These are phyloP conservation scores for Nephrotoma flavescens DNA, from an alignment of 2,888 invertebrate species.

Conservation along the genomic window DNA sequence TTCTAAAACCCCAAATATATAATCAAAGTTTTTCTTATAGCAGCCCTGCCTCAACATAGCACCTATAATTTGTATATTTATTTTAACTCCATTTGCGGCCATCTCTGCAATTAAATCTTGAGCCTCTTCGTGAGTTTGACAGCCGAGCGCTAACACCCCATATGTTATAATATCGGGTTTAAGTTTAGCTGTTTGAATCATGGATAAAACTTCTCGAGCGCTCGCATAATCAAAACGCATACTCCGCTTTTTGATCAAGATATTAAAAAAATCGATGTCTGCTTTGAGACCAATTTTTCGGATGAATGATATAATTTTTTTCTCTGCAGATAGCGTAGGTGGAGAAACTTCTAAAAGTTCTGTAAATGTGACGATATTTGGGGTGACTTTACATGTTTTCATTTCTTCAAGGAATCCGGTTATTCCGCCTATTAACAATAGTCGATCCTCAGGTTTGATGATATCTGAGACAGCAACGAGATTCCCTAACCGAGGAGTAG, in stretches of 20 bases:
- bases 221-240: constrained; percentile 49
- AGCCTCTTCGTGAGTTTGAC: constrained; percentile 47
- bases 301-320: constrained; percentile 47
- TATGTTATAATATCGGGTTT: constrained; percentile 68
- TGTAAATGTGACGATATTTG: constrained; percentile 67
- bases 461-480: constrained; percentile 44
- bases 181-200: constrained; percentile 40
- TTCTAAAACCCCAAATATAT: constrained; percentile 54
- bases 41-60: constrained; percentile 55
- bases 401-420: constrained; percentile 63
- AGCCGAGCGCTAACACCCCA: constrained; percentile 70
- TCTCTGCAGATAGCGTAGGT: constrained; percentile 48
- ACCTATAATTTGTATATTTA: constrained; percentile 61
- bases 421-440: constrained; percentile 66
- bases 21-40: constrained; percentile 42
- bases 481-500: constrained; percentile 42
- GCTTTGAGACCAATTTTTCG: constrained; percentile 41
- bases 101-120: constrained; percentile 53
- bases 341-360: constrained; percentile 60
- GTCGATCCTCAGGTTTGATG: constrained; percentile 44
- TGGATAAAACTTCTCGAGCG: constrained; percentile 46
- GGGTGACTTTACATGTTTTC: constrained; percentile 46
- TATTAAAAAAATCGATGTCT: constrained; percentile 75
- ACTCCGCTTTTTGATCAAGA: constrained; percentile 68
- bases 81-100: constrained; percentile 46